phyloP scores from a whole-genome alignment of 2,888 invertebrate genomes.

The Dolichomitus sp. region DNA sequence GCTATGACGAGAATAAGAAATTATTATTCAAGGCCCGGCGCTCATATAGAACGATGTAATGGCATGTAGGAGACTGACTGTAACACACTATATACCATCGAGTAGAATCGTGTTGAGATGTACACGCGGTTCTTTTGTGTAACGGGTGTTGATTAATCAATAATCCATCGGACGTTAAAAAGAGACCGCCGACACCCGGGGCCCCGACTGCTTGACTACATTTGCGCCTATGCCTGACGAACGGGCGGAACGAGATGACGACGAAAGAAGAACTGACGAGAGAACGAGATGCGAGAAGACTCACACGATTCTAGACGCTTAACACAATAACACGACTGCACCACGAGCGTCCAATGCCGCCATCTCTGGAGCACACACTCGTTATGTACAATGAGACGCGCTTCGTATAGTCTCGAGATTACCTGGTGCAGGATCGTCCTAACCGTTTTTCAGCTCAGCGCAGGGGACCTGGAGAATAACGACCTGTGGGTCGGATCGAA shows the following conservation, averaged over 20 bases:
- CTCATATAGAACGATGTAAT: constrained; percentile 11
- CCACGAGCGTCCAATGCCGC: constrained; percentile 38
- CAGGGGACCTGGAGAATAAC: constrained; percentile 19
- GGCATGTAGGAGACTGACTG: not conserved
- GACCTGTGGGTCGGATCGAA: constrained; percentile 31
- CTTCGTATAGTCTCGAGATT: constrained; percentile 51
- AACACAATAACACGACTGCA: constrained; percentile 53
- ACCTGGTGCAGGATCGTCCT: constrained; percentile 6
- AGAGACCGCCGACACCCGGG: constrained; percentile 6
- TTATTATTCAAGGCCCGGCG: constrained; percentile 55
- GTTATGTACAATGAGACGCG: constrained; percentile 68
- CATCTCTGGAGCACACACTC: constrained; percentile 49
- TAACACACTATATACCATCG: not conserved
- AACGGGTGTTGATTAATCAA: constrained; percentile 68
- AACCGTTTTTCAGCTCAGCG: constrained; percentile 3
- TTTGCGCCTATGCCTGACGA: constrained; percentile 7
- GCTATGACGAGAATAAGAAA: constrained; percentile 37
- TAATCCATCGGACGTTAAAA: constrained; percentile 61
- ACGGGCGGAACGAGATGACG: constrained; percentile 23
- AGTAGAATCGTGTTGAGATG: constrained; percentile 5
- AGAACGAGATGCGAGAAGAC: constrained; percentile 20
- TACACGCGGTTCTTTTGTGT: constrained; percentile 52
- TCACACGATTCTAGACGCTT: constrained; percentile 31
- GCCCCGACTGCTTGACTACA: constrained; percentile 1
- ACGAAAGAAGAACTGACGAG: constrained; percentile 24